phyloP scores from a whole-genome alignment of 2,113 vertebrate genomes.

The Nerophis lumbriciformis region DNA sequence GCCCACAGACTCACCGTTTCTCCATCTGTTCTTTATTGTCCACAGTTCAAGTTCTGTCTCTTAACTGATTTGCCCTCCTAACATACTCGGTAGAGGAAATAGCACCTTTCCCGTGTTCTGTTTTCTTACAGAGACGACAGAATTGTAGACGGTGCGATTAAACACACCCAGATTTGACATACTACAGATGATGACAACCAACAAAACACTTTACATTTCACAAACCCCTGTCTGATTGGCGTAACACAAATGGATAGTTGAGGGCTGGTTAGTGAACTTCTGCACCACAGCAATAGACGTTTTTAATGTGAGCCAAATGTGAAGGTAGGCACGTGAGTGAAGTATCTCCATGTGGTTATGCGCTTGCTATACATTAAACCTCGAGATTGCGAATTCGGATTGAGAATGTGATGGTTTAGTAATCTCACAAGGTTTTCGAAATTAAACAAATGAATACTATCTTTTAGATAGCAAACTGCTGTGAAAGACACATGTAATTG shows the following conservation, averaged over 20 bases:
- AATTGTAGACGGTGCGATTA: slow-evolving; percentile 3
- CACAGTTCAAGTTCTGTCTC: slow-evolving; percentile 29
- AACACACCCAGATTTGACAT: slow-evolving; percentile 11
- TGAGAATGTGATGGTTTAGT: slow-evolving; percentile 25
- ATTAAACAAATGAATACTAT: slow-evolving; percentile 60
- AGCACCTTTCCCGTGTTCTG: slow-evolving; percentile 5
- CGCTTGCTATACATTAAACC: slow-evolving; percentile 22
- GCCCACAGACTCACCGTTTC: slow-evolving; percentile 45
- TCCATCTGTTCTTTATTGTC: slow-evolving; percentile 51
- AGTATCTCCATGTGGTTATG: neutral
- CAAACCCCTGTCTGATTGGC: slow-evolving; percentile 8
- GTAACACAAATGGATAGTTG: slow-evolving; percentile 21
- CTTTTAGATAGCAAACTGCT: slow-evolving; percentile 52
- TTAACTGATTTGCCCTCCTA: slow-evolving; percentile 35
- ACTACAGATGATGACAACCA: slow-evolving; percentile 9
- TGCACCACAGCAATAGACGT: slow-evolving; percentile 11
- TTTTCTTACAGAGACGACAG: slow-evolving; percentile 6
- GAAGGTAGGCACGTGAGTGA: neutral
- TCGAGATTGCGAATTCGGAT: slow-evolving; percentile 22
- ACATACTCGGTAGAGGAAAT: slow-evolving; percentile 13
- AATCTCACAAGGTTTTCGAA: slow-evolving; percentile 48
- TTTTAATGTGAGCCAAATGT: slow-evolving; percentile 28
- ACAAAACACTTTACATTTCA: slow-evolving; percentile 18
- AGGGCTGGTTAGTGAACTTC: slow-evolving; percentile 22
- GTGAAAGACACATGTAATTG: slow-evolving; percentile 35